These are phyloP conservation scores for Caranx ignobilis DNA, from an alignment of 2,113 vertebrate species.

Conservation along the genomic window DNA sequence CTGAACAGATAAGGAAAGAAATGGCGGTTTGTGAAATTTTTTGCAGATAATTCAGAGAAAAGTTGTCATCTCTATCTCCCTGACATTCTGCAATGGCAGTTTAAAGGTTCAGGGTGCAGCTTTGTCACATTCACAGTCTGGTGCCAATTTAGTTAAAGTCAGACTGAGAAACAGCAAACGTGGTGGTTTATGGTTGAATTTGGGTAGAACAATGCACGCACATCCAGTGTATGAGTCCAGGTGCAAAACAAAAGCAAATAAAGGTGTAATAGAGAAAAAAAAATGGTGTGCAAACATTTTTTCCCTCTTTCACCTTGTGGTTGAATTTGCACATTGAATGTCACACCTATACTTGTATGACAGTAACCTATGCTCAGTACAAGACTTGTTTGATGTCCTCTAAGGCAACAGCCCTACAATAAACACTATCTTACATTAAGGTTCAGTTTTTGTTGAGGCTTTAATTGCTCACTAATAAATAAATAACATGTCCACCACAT, in stretches of 20 bases:
- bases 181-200: too few relatives aligned
- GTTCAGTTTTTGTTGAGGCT: neutral
- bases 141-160: neutral
- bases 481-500: neutral
- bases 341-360: too few relatives aligned
- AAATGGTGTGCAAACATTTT: too few relatives aligned
- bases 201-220: too few relatives aligned
- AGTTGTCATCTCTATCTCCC: neutral
- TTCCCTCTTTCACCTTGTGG: too few relatives aligned
- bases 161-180: neutral
- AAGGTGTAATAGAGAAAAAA: too few relatives aligned
- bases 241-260: too few relatives aligned
- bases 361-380: neutral
- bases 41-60: constrained; percentile 23
- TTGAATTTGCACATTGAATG: too few relatives aligned
- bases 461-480: neutral
- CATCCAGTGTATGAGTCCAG: too few relatives aligned
- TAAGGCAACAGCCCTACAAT: neutral
- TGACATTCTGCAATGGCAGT: constrained; percentile 28
- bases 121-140: constrained; percentile 12
- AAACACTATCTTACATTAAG: neutral
- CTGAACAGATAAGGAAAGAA: constrained; percentile 20
- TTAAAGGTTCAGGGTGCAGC: neutral
- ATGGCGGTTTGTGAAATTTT: neutral
- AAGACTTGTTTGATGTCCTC: neutral